A percentile compares a stretch with the other conserved stretches of the same genome.
phyloP scores from a whole-genome alignment of 2,888 invertebrate genomes.

The Heliconius aoede region DNA sequence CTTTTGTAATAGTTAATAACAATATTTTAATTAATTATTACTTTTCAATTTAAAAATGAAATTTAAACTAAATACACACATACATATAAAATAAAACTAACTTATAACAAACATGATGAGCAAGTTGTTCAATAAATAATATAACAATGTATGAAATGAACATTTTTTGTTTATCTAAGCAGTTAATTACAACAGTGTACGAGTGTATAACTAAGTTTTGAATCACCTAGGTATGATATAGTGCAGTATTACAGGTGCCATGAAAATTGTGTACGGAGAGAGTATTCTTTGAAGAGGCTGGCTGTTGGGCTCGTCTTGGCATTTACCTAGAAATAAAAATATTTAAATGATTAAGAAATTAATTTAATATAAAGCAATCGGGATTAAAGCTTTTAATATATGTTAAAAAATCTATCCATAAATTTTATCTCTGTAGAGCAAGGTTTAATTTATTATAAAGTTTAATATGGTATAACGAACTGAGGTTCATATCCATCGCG shows the following conservation, averaged over 20 bases:
- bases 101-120: slow-evolving; percentile 40
- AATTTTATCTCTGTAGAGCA: too few species aligned
- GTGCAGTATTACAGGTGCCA: slow-evolving; percentile 59
- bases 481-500: background rate
- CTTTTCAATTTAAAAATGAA: background rate
- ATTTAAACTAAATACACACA: slow-evolving; percentile 27
- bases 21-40: background rate
- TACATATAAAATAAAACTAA: slow-evolving; percentile 25
- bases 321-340: slow-evolving; percentile 82
- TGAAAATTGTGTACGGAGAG: slow-evolving; percentile 55
- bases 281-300: slow-evolving; percentile 61
- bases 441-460: too few species aligned
- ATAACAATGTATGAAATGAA: slow-evolving; percentile 43
- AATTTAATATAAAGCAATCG: too few species aligned
- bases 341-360: too few species aligned
- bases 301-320: slow-evolving; percentile 77
- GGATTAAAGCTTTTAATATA: too few species aligned
- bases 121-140: slow-evolving; percentile 42
- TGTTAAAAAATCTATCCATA: too few species aligned
- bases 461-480: too few species aligned
- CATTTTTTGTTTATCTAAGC: slow-evolving; percentile 38
- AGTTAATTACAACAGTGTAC: slow-evolving; percentile 43
- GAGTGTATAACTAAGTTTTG: slow-evolving; percentile 44
- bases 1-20: background rate
- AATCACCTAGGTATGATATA: slow-evolving; percentile 79